Conservation (phyloP, 1,140 invertebrate genomes). For the Probaryconus sp. region DNA sequence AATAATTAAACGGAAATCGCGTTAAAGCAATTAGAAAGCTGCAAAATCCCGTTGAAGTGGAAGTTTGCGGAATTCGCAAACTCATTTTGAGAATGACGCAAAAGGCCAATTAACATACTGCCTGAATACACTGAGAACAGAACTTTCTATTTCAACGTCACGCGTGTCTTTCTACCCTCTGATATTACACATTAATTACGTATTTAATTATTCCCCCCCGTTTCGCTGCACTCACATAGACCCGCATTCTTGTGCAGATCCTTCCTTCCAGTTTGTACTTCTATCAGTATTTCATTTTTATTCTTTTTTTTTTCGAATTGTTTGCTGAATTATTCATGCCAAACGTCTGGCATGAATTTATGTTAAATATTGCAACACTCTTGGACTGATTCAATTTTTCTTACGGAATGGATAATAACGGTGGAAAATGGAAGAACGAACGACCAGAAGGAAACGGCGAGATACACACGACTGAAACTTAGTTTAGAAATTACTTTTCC, state of each 20-base stretch:
- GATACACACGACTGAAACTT: too few species aligned
- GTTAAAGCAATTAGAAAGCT: too few species aligned
- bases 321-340: conserved; percentile 65
- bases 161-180: conserved; percentile 6
- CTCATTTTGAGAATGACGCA: conserved; percentile 25
- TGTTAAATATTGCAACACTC: conserved; percentile 57
- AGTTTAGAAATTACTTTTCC: too few species aligned
- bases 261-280: not conserved
- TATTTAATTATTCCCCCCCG: conserved; percentile 28
- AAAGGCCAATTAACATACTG: conserved; percentile 37
- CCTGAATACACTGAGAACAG: conserved; percentile 14
- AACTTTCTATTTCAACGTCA: conserved; percentile 24
- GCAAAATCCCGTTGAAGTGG: conserved; percentile 28
- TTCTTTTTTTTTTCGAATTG: not conserved
- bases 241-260: conserved; percentile 2
- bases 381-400: conserved; percentile 16
- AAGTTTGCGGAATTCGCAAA: conserved; percentile 7
- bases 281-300: not conserved
- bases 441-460: conserved; percentile 2
- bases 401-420: not conserved
- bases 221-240: not conserved
- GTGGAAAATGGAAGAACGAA: not conserved
- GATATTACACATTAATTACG: conserved; percentile 45
- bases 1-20: too few species aligned
- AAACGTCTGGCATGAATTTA: conserved; percentile 61